These are phyloP conservation scores for Opisthograptis luteolata DNA, from an alignment of 2,888 invertebrate species.

Conservation along the genomic window DNA sequence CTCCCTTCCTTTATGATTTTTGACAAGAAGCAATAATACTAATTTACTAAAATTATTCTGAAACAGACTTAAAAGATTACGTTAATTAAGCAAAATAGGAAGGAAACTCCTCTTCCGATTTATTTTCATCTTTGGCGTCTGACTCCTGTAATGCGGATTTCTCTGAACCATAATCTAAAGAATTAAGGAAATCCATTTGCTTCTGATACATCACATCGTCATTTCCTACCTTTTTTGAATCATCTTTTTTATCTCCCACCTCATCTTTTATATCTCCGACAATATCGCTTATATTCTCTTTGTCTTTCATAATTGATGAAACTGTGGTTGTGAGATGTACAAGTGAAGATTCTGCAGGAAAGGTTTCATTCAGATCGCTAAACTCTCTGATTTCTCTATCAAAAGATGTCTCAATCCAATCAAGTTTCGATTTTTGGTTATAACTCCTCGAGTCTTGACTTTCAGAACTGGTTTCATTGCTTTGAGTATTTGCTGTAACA, in stretches of 20 bases:
- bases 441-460: constrained; percentile 7
- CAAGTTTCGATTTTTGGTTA: constrained; percentile 32
- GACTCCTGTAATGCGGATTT: constrained; percentile 48
- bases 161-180: constrained; percentile 63
- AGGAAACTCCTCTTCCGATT: constrained; percentile 47
- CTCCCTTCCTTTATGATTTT: too few relatives aligned
- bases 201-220: constrained; percentile 55
- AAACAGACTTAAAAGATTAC: too few relatives aligned
- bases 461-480: constrained; percentile 12
- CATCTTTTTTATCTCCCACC: constrained; percentile 7
- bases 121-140: constrained; percentile 51
- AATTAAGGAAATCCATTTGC: constrained; percentile 60
- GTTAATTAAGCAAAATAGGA: constrained; percentile 41
- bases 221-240: constrained; percentile 32
- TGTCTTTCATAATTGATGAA: constrained; percentile 7
- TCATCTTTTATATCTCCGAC: constrained; percentile 43
- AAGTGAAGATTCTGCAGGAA: not conserved
- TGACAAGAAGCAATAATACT: too few relatives aligned
- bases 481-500: not conserved
- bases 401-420: constrained; percentile 55
- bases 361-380: constrained; percentile 8
- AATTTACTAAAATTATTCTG: too few relatives aligned
- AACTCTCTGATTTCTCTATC: constrained; percentile 42
- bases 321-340: constrained; percentile 3
- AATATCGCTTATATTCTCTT: constrained; percentile 43